Evolutionary conservation across 2,113 vertebrate species (phyloP), one percentile per base, ranked within the genome.

Genomic region (Oryzias melastigma): DNA sequence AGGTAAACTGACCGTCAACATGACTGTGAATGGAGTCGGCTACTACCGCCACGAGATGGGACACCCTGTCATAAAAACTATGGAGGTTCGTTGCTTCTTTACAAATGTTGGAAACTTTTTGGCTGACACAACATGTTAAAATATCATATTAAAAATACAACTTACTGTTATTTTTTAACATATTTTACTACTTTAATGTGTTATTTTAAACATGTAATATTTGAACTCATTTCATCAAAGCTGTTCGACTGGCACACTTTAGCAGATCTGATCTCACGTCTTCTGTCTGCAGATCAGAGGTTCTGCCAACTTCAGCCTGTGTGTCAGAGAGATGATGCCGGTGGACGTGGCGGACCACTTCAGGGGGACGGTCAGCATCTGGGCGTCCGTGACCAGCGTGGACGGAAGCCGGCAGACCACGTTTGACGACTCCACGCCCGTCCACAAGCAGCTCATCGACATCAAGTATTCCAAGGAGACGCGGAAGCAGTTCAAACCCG

Each of bases 241-340:
- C 7, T 35, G 35, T 35, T 13, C 12, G 8, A 35, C 35, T 35
- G 10, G 8, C 35, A 35, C 2, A 35, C 35, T 35, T 35, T 3
- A 12, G 7, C 35, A 13, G 35, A 35, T 12, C 5, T 19, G 19
- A 18, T 12, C 16, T 7, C 17, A 71, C 62, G 41, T 63, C 46
- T 73, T 13, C 55, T 66, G 10, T 60, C 52, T 24, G 47, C 69
- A 98, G 96, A 94, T 96, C 0, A 93, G 93, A 1, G 94, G 94
- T 49, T 93, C 93, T 1, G 93, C 91, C 2, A 87, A 65, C 56
- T 97, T 97, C 1, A 90, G 94, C 0, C 87, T 97, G 24, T 98
- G 95, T 3, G 94, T 94, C n/a, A 93, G 81, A n/a, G 94, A 95
- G 69, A 95, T 97, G 95, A 95, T 97, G 94, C 95, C 94, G 0